Evolutionary conservation across 2,797 vertebrate genomes (phyloP).

Genomic region (Rhynchotus rufescens): DNA sequence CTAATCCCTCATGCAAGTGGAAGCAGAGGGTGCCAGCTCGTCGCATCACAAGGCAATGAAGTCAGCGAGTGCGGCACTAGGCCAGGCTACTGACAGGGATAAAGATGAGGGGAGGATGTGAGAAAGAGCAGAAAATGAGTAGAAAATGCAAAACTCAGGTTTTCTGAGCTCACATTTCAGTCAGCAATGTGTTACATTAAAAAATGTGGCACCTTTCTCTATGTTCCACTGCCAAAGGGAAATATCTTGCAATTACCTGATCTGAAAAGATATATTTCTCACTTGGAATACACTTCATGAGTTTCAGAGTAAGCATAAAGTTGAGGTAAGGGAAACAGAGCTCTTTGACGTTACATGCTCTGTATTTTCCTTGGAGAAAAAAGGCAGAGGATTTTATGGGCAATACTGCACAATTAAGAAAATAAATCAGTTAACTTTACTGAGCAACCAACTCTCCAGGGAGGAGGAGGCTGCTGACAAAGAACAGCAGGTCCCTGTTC

Average conservation of each 20-base stretch:
- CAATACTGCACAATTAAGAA: neutral
- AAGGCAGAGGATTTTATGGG: neutral
- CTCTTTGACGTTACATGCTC: neutral
- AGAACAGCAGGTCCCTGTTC: neutral
- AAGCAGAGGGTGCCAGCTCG: neutral
- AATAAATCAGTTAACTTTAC: conserved; percentile 14
- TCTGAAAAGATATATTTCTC: neutral
- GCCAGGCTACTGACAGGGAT: neutral
- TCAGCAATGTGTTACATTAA: neutral
- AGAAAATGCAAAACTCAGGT: neutral
- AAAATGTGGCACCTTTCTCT: neutral
- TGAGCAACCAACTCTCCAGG: conserved; percentile 3
- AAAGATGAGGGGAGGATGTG: neutral
- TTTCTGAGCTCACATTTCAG: neutral
- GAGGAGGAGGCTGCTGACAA: neutral
- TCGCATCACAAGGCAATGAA: neutral
- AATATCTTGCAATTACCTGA: neutral
- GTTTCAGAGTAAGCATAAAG: neutral
- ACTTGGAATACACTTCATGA: neutral
- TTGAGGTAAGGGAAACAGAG: neutral
- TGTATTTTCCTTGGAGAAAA: neutral
- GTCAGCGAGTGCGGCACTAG: too few relatives aligned
- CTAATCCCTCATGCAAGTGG: rapidly evolving
- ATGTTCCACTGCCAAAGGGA: neutral
- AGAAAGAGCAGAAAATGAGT: neutral